Evolutionary conservation across 1,140 invertebrate species (phyloP).

Genomic region (Nomia melanderi): DNA sequence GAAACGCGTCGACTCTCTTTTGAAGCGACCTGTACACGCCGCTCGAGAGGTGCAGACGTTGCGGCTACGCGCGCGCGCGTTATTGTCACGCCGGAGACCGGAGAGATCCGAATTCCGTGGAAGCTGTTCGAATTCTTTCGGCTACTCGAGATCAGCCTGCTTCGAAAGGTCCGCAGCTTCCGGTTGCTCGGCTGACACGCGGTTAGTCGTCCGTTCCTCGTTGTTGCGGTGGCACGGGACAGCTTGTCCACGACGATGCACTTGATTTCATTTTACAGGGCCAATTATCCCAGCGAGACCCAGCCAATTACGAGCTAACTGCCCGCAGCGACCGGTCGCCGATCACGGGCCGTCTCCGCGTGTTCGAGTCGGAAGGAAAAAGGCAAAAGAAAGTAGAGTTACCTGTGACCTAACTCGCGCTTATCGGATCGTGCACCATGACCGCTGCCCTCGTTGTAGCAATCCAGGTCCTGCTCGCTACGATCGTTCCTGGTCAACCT

Average conservation of each 20-base stretch:
- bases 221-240: no score
- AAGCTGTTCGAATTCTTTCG: background rate
- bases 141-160: no score
- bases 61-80: conserved; percentile 33
- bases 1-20: background rate
- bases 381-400: conserved; percentile 47
- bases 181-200: no score
- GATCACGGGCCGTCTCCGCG: no score
- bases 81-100: background rate
- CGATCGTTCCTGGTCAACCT: conserved; percentile 77
- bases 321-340: no score
- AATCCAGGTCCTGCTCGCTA: conserved; percentile 82
- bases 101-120: background rate
- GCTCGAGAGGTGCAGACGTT: conserved; percentile 28
- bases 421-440: conserved; percentile 79
- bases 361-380: background rate
- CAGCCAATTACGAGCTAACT: no score
- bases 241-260: background rate
- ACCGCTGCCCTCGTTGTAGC: conserved; percentile 82
- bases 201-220: no score
- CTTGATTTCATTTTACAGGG: background rate
- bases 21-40: background rate
- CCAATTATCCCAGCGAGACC: background rate
- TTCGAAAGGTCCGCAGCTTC: no score
- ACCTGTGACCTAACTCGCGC: conserved; percentile 84